Base-by-base conservation (phyloP, 2,797 vertebrate genomes). In the Paguma larvata region DNA sequence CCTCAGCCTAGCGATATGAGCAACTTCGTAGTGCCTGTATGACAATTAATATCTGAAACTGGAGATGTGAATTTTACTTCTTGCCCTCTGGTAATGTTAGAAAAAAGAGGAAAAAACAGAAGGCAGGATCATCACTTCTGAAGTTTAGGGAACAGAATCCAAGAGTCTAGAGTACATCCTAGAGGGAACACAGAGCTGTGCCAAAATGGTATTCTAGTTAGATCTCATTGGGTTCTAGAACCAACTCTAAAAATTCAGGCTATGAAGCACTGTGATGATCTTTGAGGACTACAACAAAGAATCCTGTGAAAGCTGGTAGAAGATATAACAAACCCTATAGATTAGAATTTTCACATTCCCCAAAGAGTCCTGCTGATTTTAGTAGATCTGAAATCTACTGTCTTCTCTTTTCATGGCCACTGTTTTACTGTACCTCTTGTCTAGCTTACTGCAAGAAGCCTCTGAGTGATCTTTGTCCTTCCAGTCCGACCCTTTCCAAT, bases 1-100 rank as follows among this genome's bases (percentile, higher is more conserved):
- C 53, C 9, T 87, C 77, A 80, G 44, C 27, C 59, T 72, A 70
- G 14, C 30, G 46, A 68, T 21, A 30, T 2, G 16, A 78, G 34
- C 46, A 63, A 59, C 25, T 44, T 91, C 41, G 44, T 30, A n/a
- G 32, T 46, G 32, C 38, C 62, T 7, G 6, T n/a, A 44, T n/a
- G 23, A 53, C 14, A 68, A 62, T 83, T 46, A 72, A 89, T 65
- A 86, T 44, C 38, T 87, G 46, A 62, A 62, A 95, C 46, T 78
- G 82, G 78, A 92, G 75, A 77, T 63, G 13, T 89, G 41, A 95
- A 93, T 83, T 94, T 85, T 41, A 86, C 46, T 77, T 90, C 46
- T 75, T 84, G 59, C 4, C 18, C 62, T 88, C 46, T n/a, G 32
- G 38, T 46, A 63, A 53, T 51, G 59, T 70, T 83, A 78, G 59